A percentile compares a stretch with the other conserved stretches of the same genome.
Evolutionary conservation across 2,797 vertebrate species (phyloP).

Genomic region (Paedocypris micromegethes): DNA sequence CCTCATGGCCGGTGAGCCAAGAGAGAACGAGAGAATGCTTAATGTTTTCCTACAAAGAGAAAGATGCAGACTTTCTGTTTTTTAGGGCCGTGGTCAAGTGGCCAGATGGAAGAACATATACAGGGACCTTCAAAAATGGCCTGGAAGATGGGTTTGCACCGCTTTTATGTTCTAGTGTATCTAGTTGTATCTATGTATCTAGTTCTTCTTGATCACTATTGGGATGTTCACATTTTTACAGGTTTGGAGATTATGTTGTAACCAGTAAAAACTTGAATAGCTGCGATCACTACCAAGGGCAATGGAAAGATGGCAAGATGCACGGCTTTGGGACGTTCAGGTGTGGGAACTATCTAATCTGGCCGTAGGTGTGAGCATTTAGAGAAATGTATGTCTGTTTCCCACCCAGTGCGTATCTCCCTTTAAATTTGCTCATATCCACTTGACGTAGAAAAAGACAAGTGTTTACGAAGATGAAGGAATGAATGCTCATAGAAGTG

Average conservation of each 20-base stretch:
- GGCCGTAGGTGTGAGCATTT: too few species aligned
- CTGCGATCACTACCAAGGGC: slow-evolving; percentile 83
- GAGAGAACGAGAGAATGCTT: background rate
- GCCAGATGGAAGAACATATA: slow-evolving; percentile 87
- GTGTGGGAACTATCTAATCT: slow-evolving; percentile 56
- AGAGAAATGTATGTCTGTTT: too few species aligned
- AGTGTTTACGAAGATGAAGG: too few species aligned
- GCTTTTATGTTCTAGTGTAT: too few species aligned
- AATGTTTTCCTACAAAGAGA: background rate
- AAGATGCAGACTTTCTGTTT: slow-evolving; percentile 22
- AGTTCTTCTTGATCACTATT: background rate
- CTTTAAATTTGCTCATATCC: too few species aligned
- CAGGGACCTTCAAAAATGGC: slow-evolving; percentile 85
- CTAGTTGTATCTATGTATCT: too few species aligned
- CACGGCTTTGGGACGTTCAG: slow-evolving; percentile 87
- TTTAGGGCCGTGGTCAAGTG: slow-evolving; percentile 85
- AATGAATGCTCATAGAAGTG: background rate
- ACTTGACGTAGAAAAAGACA: too few species aligned
- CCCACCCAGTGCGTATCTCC: too few species aligned
- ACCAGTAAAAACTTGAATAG: slow-evolving; percentile 82
- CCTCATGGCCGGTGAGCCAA: slow-evolving; percentile 84
- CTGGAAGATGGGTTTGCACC: slow-evolving; percentile 87
- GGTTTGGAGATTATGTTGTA: slow-evolving; percentile 82
- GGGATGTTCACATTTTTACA: slow-evolving; percentile 49
- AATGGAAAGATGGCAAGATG: slow-evolving; percentile 96